Evolutionary conservation across 2,113 vertebrate genomes (phyloP), one percentile per base, ranked within the genome.

Genomic region (Chionodraco myersi): DNA sequence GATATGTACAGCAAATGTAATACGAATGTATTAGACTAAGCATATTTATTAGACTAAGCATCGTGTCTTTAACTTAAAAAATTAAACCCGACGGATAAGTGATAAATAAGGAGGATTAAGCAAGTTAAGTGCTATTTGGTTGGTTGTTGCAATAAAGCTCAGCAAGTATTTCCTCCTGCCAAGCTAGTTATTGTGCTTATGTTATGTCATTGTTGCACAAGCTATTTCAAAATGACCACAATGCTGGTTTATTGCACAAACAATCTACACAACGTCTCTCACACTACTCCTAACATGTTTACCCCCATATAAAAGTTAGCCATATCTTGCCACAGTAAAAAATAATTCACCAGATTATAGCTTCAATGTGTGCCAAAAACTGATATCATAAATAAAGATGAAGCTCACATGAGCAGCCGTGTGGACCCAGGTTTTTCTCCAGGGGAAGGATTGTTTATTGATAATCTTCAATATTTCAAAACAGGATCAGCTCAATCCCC

Each of bases 401-500:
- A 74, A 15, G 18, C 23, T 41, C 49, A 41, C 5, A 45, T 41
- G 21, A 56, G n/a, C 5, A 21, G n/a, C 11, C 2, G 3, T 74
- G 23, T 57, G 48, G 72, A 58, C 44, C 47, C 44, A 56, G n/a
- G 7, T 18, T 59, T 62, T 62, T 57, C 57, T 15, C 8, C 12
- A 12, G 16, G 10, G 2, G 9, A 41, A 45, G 52, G 10, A 10
- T 47, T 69, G 57, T 56, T 57, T 21, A 51, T 11, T 59, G 15
- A 62, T 53, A 7, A 10, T 65, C 16, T 26, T 49, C 18, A n/a
- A 66, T 53, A 45, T 56, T 62, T 60, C 10, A 74, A 49, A 78
- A 77, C 64, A 70, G 23, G 54, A 60, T 62, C 51, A 13, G 52
- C 71, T 72, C 67, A 15, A 66, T 60, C 76, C 71, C 58, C 77